These are phyloP conservation scores for Cairina moschata DNA, from an alignment of 2,113 vertebrate genomes.

Conservation along the genomic window DNA sequence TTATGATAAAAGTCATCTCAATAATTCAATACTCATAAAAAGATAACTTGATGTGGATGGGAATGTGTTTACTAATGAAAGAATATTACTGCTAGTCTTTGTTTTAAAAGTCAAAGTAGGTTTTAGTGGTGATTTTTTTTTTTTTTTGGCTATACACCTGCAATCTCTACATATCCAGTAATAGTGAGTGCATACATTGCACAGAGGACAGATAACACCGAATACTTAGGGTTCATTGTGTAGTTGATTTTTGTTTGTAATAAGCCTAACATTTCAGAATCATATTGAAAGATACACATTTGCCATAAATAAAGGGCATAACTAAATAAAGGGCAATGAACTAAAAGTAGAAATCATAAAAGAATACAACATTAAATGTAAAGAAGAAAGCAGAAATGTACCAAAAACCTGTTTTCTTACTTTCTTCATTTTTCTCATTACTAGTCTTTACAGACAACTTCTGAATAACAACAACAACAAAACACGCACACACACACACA, in stretches of 20 bases:
- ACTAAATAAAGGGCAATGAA: not conserved
- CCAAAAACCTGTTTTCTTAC: not conserved
- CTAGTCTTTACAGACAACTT: not conserved
- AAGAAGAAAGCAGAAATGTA: not conserved
- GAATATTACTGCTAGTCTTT: not conserved
- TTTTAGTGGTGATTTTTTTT: not conserved
- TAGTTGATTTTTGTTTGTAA: not conserved
- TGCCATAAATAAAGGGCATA: not conserved
- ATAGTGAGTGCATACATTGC: not conserved
- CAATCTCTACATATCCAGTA: not conserved
- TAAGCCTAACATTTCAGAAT: not conserved
- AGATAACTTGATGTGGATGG: not conserved
- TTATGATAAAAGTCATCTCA: not conserved
- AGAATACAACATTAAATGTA: not conserved
- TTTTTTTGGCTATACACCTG: not conserved
- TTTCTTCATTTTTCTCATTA: not conserved
- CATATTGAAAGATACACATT: not conserved
- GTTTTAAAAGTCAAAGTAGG: not conserved
- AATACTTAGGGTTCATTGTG: not conserved
- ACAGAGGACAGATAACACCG: not conserved
- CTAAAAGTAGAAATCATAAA: not conserved
- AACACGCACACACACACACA: not conserved
- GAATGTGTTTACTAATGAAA: not conserved
- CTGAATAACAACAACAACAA: not conserved
- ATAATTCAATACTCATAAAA: not conserved